phyloP scores from a whole-genome alignment of 1,140 invertebrate species.

The Pseudomyrmex pallidus region DNA sequence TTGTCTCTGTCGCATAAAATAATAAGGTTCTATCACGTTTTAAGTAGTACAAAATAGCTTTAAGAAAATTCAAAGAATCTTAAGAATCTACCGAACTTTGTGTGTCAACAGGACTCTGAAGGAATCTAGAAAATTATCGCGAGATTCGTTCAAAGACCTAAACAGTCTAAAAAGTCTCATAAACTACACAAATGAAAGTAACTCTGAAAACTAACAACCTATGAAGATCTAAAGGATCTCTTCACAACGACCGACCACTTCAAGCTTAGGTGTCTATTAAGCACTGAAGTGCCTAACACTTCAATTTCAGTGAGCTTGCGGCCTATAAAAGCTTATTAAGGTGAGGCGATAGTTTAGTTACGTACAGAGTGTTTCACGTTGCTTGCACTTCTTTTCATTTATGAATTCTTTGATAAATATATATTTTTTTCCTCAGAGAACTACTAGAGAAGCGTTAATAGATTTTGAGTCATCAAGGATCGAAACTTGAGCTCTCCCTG shows the following conservation, averaged over 20 bases:
- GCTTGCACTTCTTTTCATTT: neutral
- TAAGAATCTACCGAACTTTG: neutral
- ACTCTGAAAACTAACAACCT: conserved; percentile 32
- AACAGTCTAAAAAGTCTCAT: neutral
- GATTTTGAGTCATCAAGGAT: conserved; percentile 7
- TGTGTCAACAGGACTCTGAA: neutral
- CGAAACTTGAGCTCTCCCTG: neutral
- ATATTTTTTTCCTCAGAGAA: neutral
- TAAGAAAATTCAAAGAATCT: too few species aligned
- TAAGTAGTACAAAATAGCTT: too few species aligned
- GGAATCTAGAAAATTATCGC: conserved; percentile 1
- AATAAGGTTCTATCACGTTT: neutral
- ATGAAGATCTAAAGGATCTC: conserved; percentile 29
- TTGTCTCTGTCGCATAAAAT: neutral
- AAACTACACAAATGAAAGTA: neutral
- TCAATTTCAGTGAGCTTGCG: conserved; percentile 28
- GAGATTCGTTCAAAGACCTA: neutral
- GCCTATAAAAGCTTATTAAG: conserved; percentile 38
- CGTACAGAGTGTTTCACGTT: conserved; percentile 5
- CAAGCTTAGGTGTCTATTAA: conserved; percentile 31
- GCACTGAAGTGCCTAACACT: conserved; percentile 40
- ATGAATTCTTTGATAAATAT: neutral
- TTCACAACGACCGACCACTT: conserved; percentile 7
- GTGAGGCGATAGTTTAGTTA: conserved; percentile 8
- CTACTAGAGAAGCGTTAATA: neutral